phyloP scores from a whole-genome alignment of 2,888 invertebrate species.

The Uropetala carovei region DNA sequence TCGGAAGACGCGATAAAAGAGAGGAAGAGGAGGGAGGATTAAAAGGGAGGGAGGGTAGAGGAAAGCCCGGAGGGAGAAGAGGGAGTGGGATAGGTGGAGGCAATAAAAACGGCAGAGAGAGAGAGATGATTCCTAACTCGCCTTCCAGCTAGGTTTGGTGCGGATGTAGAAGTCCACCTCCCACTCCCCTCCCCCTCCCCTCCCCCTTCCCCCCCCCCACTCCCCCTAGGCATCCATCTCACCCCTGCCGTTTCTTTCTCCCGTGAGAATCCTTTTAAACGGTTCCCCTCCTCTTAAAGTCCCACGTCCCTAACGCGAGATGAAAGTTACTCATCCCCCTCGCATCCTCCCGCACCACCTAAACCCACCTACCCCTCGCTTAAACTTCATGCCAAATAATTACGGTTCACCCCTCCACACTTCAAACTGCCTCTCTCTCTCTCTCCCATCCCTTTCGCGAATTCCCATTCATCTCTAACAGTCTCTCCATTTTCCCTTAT shows the following conservation, averaged over 20 bases:
- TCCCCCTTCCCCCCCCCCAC: background rate
- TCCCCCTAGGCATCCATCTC: conserved; percentile 1
- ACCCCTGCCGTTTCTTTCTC: conserved; percentile 14
- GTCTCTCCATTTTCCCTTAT: background rate
- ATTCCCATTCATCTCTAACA: conserved; percentile 7
- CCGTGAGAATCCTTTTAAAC: conserved; percentile 60
- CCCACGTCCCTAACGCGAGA: background rate
- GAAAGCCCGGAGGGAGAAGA: background rate
- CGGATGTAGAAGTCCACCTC: background rate
- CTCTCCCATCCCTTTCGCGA: background rate
- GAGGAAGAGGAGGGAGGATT: background rate
- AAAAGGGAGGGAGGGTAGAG: background rate
- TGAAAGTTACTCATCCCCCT: conserved; percentile 44
- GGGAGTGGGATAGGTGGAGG: background rate
- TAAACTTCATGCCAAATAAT: conserved; percentile 44
- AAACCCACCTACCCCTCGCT: background rate
- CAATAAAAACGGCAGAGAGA: background rate
- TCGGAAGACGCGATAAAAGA: background rate
- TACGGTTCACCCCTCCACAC: conserved; percentile 7
- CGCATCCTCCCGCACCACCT: background rate
- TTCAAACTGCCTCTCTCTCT: background rate
- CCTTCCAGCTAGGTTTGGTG: conserved; percentile 10
- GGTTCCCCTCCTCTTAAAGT: background rate
- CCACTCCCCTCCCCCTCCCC: background rate
- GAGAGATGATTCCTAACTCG: background rate